A percentile compares a stretch with the other conserved stretches of the same genome.
Conservation (phyloP, 2,113 vertebrate species). For the Syngnathus floridae region DNA sequence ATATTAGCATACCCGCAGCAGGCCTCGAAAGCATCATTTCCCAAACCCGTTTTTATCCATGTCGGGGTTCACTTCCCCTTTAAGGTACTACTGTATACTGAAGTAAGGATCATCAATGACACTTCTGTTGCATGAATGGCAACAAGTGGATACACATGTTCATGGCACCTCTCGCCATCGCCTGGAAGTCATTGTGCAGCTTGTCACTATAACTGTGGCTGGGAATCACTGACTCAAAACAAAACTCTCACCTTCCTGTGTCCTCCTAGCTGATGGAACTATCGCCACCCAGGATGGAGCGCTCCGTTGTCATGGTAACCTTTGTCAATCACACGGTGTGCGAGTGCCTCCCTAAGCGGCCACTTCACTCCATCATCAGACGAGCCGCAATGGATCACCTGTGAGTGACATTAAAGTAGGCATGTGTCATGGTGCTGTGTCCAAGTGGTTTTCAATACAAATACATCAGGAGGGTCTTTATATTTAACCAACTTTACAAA, state of each 20-base stretch:
- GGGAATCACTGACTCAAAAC: not conserved
- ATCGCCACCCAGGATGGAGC: slow-evolving; percentile 51
- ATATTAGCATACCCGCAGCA: not conserved
- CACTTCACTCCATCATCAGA: slow-evolving; percentile 66
- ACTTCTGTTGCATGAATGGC: too few species aligned
- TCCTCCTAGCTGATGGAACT: slow-evolving; percentile 58
- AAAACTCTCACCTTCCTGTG: slow-evolving; percentile 2
- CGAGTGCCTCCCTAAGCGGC: slow-evolving; percentile 56
- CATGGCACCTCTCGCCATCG: too few species aligned
- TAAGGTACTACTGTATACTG: too few species aligned
- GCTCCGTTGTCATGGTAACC: slow-evolving; percentile 49
- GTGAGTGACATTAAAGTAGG: slow-evolving; percentile 45
- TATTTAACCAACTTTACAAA: too few species aligned
- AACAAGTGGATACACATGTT: too few species aligned
- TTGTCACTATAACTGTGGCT: too few species aligned
- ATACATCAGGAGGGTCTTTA: too few species aligned
- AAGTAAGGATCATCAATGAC: too few species aligned
- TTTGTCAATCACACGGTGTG: slow-evolving; percentile 70
- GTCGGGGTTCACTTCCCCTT: too few species aligned
- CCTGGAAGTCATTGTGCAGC: too few species aligned
- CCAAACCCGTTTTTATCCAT: not conserved
- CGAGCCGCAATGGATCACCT: slow-evolving; percentile 53
- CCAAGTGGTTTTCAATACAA: not conserved
- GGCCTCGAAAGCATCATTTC: not conserved
- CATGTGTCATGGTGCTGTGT: not conserved